Conservation (phyloP, 2,888 invertebrate species). For the Eumacrocentrus americanus region DNA sequence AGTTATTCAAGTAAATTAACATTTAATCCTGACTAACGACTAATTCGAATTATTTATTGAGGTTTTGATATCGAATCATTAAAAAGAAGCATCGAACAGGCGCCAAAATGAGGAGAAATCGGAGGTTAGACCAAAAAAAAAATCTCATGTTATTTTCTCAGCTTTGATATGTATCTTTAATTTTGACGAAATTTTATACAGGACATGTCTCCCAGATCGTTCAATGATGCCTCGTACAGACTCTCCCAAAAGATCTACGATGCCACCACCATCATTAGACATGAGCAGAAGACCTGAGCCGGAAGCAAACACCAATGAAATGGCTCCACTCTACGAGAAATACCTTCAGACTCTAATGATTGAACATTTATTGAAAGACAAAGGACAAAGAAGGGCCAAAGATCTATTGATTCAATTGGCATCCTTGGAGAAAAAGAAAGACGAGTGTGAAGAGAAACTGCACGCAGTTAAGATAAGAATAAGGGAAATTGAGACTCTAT, state of each 20-base stretch:
- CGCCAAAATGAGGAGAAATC: not conserved
- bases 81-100: not conserved
- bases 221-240: not conserved
- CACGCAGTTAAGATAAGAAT: slow-evolving; percentile 37
- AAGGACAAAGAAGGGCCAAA: slow-evolving; percentile 36
- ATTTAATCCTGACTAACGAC: not conserved
- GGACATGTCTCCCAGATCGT: not conserved
- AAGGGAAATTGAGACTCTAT: slow-evolving; percentile 37
- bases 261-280: slow-evolving; percentile 23
- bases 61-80: not conserved
- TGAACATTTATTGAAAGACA: slow-evolving; percentile 37
- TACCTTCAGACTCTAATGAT: slow-evolving; percentile 38
- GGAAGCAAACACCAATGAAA: slow-evolving; percentile 36
- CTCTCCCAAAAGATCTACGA: not conserved
- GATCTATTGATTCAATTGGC: slow-evolving; percentile 35
- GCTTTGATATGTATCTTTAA: not conserved
- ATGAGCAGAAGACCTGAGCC: slow-evolving; percentile 28
- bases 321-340: slow-evolving; percentile 41
- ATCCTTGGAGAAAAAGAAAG: slow-evolving; percentile 37
- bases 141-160: not conserved
- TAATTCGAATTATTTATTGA: not conserved
- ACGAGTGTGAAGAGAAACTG: slow-evolving; percentile 36
- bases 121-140: not conserved
- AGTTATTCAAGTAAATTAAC: not conserved
- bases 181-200: not conserved